phyloP scores from a whole-genome alignment of 2,797 vertebrate genomes.

The Anabacerthia variegaticeps region DNA sequence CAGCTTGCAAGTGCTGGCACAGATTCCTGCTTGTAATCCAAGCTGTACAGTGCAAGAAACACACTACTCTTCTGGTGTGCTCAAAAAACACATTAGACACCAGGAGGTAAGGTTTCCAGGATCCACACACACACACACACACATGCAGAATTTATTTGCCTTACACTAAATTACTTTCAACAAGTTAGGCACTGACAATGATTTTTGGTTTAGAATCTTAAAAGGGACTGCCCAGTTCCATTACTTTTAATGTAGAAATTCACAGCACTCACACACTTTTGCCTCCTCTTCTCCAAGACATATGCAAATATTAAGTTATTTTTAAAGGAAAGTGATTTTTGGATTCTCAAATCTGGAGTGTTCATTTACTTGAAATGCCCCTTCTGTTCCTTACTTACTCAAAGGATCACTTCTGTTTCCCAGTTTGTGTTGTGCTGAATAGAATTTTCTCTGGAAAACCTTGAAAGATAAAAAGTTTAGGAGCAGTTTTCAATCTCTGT shows the following conservation, averaged over 20 bases:
- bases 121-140: background rate
- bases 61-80: background rate
- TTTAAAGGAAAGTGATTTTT: background rate
- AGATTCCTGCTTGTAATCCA: background rate
- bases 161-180: background rate
- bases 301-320: background rate
- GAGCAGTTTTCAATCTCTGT: background rate
- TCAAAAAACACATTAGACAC: background rate
- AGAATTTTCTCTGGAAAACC: conserved; percentile 36
- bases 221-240: background rate
- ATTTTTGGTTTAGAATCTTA: background rate
- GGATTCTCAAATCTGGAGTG: background rate
- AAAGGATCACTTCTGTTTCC: background rate
- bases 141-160: background rate
- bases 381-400: conserved; percentile 48
- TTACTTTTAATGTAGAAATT: background rate
- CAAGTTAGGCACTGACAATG: background rate
- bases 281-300: background rate
- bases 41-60: background rate
- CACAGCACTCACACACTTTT: background rate
- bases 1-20: background rate
- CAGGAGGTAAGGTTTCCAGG: background rate
- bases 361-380: background rate
- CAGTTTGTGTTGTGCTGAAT: background rate
- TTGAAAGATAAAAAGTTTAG: conserved; percentile 39